Evolutionary conservation across 2,888 invertebrate species (phyloP), one percentile per base, ranked within the genome.

Genomic region (Tetramorium bicarinatum): DNA sequence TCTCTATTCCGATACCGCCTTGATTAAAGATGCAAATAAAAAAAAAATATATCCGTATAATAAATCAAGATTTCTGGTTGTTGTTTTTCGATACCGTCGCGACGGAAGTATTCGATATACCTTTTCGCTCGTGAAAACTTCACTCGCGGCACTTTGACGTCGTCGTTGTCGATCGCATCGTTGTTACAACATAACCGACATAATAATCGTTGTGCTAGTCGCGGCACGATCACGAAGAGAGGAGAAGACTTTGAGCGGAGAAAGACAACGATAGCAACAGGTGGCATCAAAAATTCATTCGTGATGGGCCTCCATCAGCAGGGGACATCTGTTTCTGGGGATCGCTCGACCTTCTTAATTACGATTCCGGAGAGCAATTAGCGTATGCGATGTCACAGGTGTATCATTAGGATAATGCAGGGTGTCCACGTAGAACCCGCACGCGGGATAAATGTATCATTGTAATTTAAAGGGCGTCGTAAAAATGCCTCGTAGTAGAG

Each of bases 221-320:
- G n/a, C 6, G 62, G 18, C 18, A 83, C 64, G 76, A 75, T 81
- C 59, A 64, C 18, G 34, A 61, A 21, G 49, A 41, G 69, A 61
- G 56, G 56, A 66, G 61, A 52, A 49, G 72, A 64, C 54, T 54
- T 56, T 49, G 61, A 61, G 18, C 59, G 69, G 67, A 71, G 71
- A 52, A 64, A 75, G 69, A 62, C 54, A 66, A 54, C 38, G 62
- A 66, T 56, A 87, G 91, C 91, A 92, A 92, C 91, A 92, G 91
- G 91, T 92, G 90, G 91, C 86, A 88, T 91, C 90, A 91, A 92
- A 92, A 91, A 91, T 92, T 91, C 86, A 91, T 91, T 91, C 89
- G 86, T 52, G 74, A 85, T 82, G 79, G 66, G 81, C 84, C 81
- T 76, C 83, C 75, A 85, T 89, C 87, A 88, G 74, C 86, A 85